These are phyloP conservation scores for Hormaphis cornu DNA, from an alignment of 1,140 invertebrate genomes.

Conservation along the genomic window DNA sequence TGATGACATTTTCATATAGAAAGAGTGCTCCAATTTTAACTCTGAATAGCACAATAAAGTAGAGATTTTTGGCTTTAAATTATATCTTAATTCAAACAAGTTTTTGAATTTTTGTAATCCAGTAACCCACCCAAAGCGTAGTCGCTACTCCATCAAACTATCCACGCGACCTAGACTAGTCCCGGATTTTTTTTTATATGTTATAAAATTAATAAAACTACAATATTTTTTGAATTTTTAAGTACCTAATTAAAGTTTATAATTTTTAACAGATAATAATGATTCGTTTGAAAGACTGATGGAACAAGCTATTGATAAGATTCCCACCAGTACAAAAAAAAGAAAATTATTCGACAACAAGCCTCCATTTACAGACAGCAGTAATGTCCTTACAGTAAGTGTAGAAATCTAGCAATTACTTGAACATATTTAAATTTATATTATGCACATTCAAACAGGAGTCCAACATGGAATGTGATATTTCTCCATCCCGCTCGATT, in stretches of 20 bases:
- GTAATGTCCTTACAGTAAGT: conserved; percentile 5
- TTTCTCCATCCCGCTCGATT: background rate
- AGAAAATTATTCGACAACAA: conserved; percentile 14
- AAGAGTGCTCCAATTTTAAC: too few relatives aligned
- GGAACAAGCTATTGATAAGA: background rate
- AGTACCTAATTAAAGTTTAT: background rate
- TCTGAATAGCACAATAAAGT: too few relatives aligned
- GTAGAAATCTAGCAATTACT: background rate
- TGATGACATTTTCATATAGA: too few relatives aligned
- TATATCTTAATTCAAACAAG: too few relatives aligned
- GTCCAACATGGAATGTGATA: background rate
- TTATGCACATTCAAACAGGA: background rate
- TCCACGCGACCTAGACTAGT: too few relatives aligned
- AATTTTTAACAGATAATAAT: background rate
- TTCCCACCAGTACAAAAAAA: background rate
- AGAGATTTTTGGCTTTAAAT: too few relatives aligned
- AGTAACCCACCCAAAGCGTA: too few relatives aligned
- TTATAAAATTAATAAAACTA: background rate
- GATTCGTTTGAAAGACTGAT: background rate
- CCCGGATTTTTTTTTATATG: too few relatives aligned
- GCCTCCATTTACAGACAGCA: background rate
- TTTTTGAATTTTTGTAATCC: too few relatives aligned
- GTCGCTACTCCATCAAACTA: too few relatives aligned
- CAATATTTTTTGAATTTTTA: background rate
- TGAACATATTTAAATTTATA: background rate